These are phyloP conservation scores for Trichomalopsis sarcophagae DNA, from an alignment of 1,140 invertebrate species.

Conservation along the genomic window DNA sequence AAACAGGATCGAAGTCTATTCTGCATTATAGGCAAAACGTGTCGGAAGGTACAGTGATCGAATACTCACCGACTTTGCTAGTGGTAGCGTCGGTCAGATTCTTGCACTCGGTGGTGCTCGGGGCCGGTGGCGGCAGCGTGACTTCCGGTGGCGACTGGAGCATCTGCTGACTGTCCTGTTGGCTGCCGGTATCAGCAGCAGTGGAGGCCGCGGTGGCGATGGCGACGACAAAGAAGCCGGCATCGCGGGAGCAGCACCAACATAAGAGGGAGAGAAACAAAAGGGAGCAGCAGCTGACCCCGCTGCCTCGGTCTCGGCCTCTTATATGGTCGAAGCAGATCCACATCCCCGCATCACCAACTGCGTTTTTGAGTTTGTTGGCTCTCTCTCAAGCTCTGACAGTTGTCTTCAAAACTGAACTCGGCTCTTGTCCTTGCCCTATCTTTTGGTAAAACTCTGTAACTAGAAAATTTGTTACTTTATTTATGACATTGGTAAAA, in stretches of 20 bases:
- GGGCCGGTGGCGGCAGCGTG: constrained; percentile 62
- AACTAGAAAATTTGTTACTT: neutral
- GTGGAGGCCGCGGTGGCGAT: constrained; percentile 61
- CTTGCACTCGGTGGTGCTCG: constrained; percentile 65
- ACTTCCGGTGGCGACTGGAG: constrained; percentile 60
- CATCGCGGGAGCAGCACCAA: constrained; percentile 58
- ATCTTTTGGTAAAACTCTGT: neutral
- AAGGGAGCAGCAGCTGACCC: constrained; percentile 58
- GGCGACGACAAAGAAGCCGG: constrained; percentile 51
- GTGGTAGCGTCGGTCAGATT: constrained; percentile 66
- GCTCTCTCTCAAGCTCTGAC: neutral
- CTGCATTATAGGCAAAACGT: neutral
- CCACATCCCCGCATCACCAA: constrained; percentile 74
- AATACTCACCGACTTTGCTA: constrained; percentile 54
- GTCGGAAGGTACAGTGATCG: constrained; percentile 31
- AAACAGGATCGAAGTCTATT: neutral
- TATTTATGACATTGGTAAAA: neutral
- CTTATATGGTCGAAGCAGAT: constrained; percentile 68
- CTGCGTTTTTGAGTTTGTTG: constrained; percentile 21
- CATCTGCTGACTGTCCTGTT: constrained; percentile 54
- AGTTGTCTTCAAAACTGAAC: neutral
- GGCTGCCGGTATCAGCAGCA: constrained; percentile 51
- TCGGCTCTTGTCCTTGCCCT: neutral
- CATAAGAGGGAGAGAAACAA: constrained; percentile 65
- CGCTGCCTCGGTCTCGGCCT: constrained; percentile 68